These are phyloP conservation scores for Drosophila paranaensis DNA, from an alignment of 2,888 invertebrate genomes.

Conservation along the genomic window DNA sequence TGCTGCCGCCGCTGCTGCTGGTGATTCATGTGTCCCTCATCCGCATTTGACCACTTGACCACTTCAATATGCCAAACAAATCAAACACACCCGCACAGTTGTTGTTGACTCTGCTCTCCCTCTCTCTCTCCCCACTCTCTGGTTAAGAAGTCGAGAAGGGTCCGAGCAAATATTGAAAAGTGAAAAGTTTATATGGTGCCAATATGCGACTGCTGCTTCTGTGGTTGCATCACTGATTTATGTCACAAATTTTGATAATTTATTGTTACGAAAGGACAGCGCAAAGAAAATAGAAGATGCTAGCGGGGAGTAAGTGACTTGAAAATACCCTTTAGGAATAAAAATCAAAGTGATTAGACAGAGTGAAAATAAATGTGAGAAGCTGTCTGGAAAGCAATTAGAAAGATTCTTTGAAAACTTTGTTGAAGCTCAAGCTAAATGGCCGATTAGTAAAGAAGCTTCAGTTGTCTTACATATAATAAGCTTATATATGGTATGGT, in stretches of 20 bases:
- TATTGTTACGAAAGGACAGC: conserved; percentile 59
- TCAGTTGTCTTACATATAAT: no score
- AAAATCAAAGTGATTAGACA: no score
- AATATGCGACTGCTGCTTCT: conserved; percentile 47
- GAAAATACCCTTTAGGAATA: not conserved
- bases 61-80: conserved; percentile 83
- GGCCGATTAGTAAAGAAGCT: no score
- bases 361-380: not conserved
- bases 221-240: conserved; percentile 72
- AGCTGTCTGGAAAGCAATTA: not conserved
- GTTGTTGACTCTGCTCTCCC: conserved; percentile 27
- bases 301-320: not conserved
- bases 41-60: conserved; percentile 65
- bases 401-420: not conserved
- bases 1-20: conserved; percentile 27
- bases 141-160: conserved; percentile 33
- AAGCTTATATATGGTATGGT: no score
- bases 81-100: conserved; percentile 60
- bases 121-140: not conserved
- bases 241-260: conserved; percentile 81
- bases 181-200: conserved; percentile 72
- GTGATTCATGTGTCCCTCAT: conserved; percentile 52
- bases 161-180: conserved; percentile 75
- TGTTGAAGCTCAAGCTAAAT: no score
- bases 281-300: conserved; percentile 3